Evolutionary conservation across 2,797 vertebrate species (phyloP), one percentile per base, ranked within the genome.

Genomic region (Betta splendens): DNA sequence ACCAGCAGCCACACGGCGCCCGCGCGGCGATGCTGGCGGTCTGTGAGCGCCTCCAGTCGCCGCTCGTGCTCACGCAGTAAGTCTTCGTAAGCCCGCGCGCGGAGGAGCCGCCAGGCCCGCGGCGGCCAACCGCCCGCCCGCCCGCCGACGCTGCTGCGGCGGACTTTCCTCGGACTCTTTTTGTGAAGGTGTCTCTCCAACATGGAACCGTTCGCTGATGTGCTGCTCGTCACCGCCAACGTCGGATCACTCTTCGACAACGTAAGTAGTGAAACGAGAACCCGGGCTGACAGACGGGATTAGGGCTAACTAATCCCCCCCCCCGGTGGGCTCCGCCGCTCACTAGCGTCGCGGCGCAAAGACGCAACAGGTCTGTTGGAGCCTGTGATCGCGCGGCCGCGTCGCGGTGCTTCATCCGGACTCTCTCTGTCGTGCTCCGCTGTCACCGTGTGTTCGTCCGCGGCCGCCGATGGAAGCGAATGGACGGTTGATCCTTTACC

Each of bases 221-320:
- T 93, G 53, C 85, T 94, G 64, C 88, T 94, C 2, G 88, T 94
- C 64, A 93, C 93, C 10, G 93, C 93, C 0, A 94, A 94, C 17
- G 92, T 94, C 39, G 93, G 93, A 9, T 94, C 93, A 0, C 85
- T 94, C 43, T 94, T 93, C 69, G 91, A 94, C 61, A 89, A 93
- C 18, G 93, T 94, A 68, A 94, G 93, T 92, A 66, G 7, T n/a
- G n/a, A n/a, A n/a, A n/a, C n/a, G n/a, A n/a, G n/a, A n/a, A n/a
- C n/a, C n/a, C n/a, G n/a, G n/a, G n/a, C n/a, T n/a, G n/a, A n/a
- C n/a, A n/a, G n/a, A n/a, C n/a, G n/a, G n/a, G n/a, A n/a, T n/a
- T n/a, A n/a, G n/a, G n/a, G n/a, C n/a, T n/a, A n/a, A n/a, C n/a
- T n/a, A n/a, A n/a, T n/a, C n/a, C n/a, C n/a, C n/a, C n/a, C n/a